phyloP scores from a whole-genome alignment of 2,113 vertebrate species.

The Tichodroma muraria region DNA sequence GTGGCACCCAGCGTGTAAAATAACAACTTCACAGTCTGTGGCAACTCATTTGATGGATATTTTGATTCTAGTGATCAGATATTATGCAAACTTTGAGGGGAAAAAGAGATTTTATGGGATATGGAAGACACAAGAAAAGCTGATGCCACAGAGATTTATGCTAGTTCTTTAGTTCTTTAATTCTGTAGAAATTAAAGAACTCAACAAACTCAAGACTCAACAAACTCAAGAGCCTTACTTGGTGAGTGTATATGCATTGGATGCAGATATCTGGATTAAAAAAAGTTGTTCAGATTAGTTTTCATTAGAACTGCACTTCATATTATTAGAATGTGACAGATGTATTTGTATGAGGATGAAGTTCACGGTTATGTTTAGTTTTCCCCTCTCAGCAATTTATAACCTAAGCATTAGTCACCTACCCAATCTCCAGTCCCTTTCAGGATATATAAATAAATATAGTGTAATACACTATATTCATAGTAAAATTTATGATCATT shows the following conservation, averaged over 20 bases:
- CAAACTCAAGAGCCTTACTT: neutral
- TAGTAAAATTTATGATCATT: neutral
- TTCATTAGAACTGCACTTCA: neutral
- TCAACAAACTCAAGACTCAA: neutral
- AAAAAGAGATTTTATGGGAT: neutral
- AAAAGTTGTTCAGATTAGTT: neutral
- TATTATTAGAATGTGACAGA: conserved; percentile 6
- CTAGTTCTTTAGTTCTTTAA: neutral
- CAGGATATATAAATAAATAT: neutral
- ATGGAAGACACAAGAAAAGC: neutral
- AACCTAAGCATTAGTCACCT: conserved; percentile 19
- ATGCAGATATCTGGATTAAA: neutral
- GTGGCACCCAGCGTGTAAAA: neutral
- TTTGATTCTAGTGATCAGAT: neutral
- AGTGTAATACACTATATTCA: neutral
- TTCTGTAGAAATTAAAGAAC: neutral
- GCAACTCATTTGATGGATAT: neutral
- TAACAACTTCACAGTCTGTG: neutral
- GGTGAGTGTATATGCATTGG: neutral
- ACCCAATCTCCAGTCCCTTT: conserved; percentile 19
- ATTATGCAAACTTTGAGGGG: neutral
- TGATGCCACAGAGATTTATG: neutral
- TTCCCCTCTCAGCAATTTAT: conserved; percentile 11
- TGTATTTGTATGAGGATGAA: neutral
- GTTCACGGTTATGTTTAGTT: neutral